phyloP scores from a whole-genome alignment of 2,797 vertebrate species.

The Botia almorhae region DNA sequence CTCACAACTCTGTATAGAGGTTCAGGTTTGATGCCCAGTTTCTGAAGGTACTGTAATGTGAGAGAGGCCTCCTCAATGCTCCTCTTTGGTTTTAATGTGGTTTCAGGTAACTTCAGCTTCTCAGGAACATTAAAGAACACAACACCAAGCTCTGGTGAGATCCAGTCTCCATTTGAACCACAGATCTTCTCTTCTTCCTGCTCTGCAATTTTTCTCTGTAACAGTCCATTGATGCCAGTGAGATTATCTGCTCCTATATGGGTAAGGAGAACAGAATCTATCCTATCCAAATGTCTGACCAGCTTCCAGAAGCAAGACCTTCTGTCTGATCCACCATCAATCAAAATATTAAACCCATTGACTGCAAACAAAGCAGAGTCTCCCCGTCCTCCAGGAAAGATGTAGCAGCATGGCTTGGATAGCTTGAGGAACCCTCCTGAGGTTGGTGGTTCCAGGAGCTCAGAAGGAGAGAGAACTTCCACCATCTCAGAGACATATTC shows the following conservation, averaged over 20 bases:
- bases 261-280: conserved; percentile 95
- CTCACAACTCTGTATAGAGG: conserved; percentile 92
- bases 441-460: conserved; percentile 94
- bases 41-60: conserved; percentile 92
- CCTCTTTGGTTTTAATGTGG: conserved; percentile 91
- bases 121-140: conserved; percentile 98
- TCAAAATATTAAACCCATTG: conserved; percentile 97
- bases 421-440: conserved; percentile 98
- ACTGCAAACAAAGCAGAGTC: conserved; percentile 98
- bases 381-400: conserved; percentile 95
- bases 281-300: conserved; percentile 94
- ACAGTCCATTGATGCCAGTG: conserved; percentile 94
- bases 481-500: conserved; percentile 96
- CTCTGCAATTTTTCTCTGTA: conserved; percentile 97
- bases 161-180: conserved; percentile 92
- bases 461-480: conserved; percentile 93
- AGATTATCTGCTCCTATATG: conserved; percentile 99
- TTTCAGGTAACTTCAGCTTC: conserved; percentile 90
- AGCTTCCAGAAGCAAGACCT: conserved; percentile 99
- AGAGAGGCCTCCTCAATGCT: conserved; percentile 97
- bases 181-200: conserved; percentile 93
- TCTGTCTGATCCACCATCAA: conserved; percentile 95
- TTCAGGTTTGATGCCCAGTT: conserved; percentile 91
- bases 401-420: conserved; percentile 98
- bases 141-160: conserved; percentile 96